Base-by-base conservation (phyloP, 1,140 invertebrate species). In the Camponotus vicinus region DNA sequence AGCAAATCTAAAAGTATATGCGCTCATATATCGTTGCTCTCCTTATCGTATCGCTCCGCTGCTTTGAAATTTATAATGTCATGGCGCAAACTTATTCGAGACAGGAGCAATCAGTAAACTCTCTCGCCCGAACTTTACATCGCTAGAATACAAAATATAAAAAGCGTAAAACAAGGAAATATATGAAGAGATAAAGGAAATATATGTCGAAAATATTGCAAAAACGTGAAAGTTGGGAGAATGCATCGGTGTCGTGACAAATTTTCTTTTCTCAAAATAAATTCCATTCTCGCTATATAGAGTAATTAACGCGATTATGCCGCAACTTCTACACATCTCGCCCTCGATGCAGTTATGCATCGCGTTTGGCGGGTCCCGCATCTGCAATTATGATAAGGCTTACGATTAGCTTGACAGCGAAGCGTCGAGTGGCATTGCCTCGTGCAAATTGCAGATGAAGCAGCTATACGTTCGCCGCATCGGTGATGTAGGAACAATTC, bases 341-440 rank as follows among this genome's bases (percentile, higher is more conserved):
- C 49, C 32, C 77, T 52, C 6, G 71, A 34, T 34, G 69, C 42
- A 83, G 66, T 55, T 71, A 76, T 52, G 64, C 67, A 27, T 27
- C 55, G 89, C 78, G 77, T 88, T 40, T 83, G 69, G 27, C 55
- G 55, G 32, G 37, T 52, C 49, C 37, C 63, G 87, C 66, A 52
- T 55, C 67, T 85, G 80, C 70, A 91, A 86, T 86, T 85, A 71
- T 57, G 84, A 90, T 67, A 77, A 90, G 76, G 78, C 59, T 84
- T 93, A 90, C 89, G 88, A 88, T 88, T 89, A 83, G 86, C 61
- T 55, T 83, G 88, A 88, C 86, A 80, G 80, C 37, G 76, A 77
- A 70, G 88, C 88, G 88, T 80, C 88, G 88, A 89, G 86, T 89
- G 85, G 86, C 79, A 52, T 71, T 42, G 76, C 32, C 79, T 79